Evolutionary conservation across 2,888 invertebrate genomes (phyloP), one percentile per base, ranked within the genome.

Genomic region (Ophion obscuratus): DNA sequence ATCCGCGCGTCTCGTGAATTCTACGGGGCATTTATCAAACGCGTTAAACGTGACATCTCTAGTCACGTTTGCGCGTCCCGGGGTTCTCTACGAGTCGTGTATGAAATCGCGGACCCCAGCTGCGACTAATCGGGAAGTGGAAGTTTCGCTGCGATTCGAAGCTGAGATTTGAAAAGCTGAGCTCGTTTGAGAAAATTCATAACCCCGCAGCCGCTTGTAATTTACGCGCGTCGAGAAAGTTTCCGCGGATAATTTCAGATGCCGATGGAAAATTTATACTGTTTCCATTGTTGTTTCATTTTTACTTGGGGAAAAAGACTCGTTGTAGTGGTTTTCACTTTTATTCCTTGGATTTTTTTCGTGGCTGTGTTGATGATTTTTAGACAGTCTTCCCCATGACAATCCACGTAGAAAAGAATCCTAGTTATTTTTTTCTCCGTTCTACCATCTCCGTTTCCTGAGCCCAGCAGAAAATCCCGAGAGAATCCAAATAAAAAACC

Each of bases 21-120:
- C 59, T n/a, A 31, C 44, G 27, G 57, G 47, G 59, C 67, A 75
- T 81, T 81, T 75, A 81, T 81, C 68, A 81, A 75, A 75, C 61
- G 74, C 17, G 44, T 67, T 59, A 53, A 47, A 68, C 78, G 67
- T 53, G 78, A 83, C 83, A 78, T 61, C 17, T 75, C 64, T 47
- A 74, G 83, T 83, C 78, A 81, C 70, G 75, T 71, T 75, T 53
- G 40, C 64, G 31, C 31, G 47, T 62, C 53, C 61, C 24, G n/a
- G 61, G 61, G 6, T n/a, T 61, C n/a, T 61, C 61, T 40, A 24
- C 67, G 57, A 79, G 68, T 66, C 53, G 53, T 71, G 24, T 66
- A 76, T 47, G 47, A 24, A 64, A 80, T 80, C 66, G 59, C 67
- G 67, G 44, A 59, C 24, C 59, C 66, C 66, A 66, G 66, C 73